These are phyloP conservation scores for Penaeus monodon DNA, from an alignment of 2,888 invertebrate species.

Conservation along the genomic window DNA sequence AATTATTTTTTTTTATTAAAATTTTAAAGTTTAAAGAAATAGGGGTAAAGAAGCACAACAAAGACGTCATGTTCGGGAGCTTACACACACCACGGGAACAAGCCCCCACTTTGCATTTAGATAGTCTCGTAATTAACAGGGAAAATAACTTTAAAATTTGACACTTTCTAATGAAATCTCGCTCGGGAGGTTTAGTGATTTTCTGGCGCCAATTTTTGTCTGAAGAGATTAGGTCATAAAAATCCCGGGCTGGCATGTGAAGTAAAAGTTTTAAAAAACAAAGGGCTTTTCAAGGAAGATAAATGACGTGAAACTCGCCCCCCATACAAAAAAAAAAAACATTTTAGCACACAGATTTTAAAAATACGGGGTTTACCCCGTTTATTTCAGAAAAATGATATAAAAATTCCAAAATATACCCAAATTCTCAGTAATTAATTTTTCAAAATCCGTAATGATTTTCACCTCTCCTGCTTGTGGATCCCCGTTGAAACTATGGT, in stretches of 20 bases:
- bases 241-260: background rate
- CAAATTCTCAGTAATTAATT: too few species aligned
- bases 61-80: constrained; percentile 25
- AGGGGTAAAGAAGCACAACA: background rate
- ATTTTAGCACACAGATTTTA: too few species aligned
- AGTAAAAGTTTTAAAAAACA: too few species aligned
- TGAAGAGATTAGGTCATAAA: background rate
- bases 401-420: too few species aligned
- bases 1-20: background rate
- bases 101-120: constrained; percentile 52
- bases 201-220: background rate
- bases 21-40: background rate
- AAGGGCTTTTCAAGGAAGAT: too few species aligned
- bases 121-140: constrained; percentile 53
- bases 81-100: constrained; percentile 36
- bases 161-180: constrained; percentile 58
- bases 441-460: too few species aligned
- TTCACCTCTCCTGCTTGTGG: too few species aligned
- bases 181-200: constrained; percentile 23
- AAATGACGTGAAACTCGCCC: too few species aligned
- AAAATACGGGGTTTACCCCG: too few species aligned
- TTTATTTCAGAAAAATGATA: too few species aligned
- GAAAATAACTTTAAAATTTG: constrained; percentile 54
- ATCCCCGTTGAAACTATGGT: too few species aligned
- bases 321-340: too few species aligned